Evolutionary conservation across 2,113 vertebrate species (phyloP).

Genomic region (Cyanoliseus patagonus): DNA sequence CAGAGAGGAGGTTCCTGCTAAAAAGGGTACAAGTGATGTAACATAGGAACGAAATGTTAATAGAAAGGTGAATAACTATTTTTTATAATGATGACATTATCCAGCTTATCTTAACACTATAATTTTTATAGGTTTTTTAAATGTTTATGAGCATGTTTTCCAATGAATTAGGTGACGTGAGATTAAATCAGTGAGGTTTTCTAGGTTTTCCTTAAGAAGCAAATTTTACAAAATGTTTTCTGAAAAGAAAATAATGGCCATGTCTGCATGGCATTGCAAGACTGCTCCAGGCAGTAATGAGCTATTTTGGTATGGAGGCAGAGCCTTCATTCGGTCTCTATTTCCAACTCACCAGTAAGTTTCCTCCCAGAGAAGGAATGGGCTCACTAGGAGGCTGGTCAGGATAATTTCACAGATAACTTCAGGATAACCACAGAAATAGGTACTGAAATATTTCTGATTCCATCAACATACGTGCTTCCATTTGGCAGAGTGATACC

Average conservation of each 20-base stretch:
- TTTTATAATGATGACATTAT: not conserved
- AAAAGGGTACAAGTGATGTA: not conserved
- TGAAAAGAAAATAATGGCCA: not conserved
- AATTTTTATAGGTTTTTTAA: not conserved
- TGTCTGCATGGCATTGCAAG: not conserved
- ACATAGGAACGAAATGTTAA: not conserved
- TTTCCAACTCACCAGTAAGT: not conserved
- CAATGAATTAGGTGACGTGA: not conserved
- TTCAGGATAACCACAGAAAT: not conserved
- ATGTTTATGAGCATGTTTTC: not conserved
- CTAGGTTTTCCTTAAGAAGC: not conserved
- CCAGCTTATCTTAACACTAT: not conserved
- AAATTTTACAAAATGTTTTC: not conserved
- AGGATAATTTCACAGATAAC: not conserved
- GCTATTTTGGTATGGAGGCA: not conserved
- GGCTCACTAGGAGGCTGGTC: not conserved
- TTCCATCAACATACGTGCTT: not conserved
- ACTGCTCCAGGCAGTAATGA: not conserved
- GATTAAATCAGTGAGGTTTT: not conserved
- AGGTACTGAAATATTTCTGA: not conserved
- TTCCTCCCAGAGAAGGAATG: not conserved
- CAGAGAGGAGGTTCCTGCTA: not conserved
- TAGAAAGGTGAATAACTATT: not conserved
- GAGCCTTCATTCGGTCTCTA: not conserved
- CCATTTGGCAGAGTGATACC: not conserved